A percentile compares a stretch with the other conserved stretches of the same genome.
phyloP scores from a whole-genome alignment of 2,113 vertebrate species.

The Leptocoma aspasia region DNA sequence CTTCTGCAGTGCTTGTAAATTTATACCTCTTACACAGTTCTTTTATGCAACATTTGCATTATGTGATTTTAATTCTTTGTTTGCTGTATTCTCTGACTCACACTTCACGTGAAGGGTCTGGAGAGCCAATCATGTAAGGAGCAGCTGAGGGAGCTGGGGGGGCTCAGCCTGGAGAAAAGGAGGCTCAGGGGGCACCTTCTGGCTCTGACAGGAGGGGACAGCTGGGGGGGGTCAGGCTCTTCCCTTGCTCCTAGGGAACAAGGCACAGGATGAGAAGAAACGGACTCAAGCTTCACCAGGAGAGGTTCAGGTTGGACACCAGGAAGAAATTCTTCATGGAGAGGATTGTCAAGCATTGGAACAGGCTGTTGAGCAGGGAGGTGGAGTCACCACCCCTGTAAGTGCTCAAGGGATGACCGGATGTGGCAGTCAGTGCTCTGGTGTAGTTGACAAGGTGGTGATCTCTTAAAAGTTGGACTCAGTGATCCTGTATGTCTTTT shows the following conservation, averaged over 20 bases:
- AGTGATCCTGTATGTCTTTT: not conserved
- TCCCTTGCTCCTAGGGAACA: not conserved
- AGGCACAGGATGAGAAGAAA: not conserved
- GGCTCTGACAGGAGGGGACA: not conserved
- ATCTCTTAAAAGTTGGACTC: not conserved
- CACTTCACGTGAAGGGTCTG: not conserved
- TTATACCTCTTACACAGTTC: not conserved
- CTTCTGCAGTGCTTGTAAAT: not conserved
- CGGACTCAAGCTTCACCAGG: not conserved
- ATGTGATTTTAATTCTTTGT: not conserved
- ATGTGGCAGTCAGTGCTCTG: not conserved
- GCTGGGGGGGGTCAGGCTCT: rapidly evolving
- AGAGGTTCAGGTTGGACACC: not conserved
- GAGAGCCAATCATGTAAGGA: not conserved
- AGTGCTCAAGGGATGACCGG: not conserved
- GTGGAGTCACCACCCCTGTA: not conserved
- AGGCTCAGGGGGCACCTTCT: not conserved
- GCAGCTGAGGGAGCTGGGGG: not conserved
- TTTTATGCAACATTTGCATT: not conserved
- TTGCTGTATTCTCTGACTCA: not conserved
- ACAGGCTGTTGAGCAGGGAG: not conserved
- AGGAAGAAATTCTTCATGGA: not conserved
- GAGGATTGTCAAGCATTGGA: not conserved
- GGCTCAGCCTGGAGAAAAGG: not conserved
- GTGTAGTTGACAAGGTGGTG: not conserved